Percentiles rank a stretch among this genome's conserved stretches.
Evolutionary conservation across 2,113 vertebrate genomes (phyloP).

Genomic region (Xenus cinereus): DNA sequence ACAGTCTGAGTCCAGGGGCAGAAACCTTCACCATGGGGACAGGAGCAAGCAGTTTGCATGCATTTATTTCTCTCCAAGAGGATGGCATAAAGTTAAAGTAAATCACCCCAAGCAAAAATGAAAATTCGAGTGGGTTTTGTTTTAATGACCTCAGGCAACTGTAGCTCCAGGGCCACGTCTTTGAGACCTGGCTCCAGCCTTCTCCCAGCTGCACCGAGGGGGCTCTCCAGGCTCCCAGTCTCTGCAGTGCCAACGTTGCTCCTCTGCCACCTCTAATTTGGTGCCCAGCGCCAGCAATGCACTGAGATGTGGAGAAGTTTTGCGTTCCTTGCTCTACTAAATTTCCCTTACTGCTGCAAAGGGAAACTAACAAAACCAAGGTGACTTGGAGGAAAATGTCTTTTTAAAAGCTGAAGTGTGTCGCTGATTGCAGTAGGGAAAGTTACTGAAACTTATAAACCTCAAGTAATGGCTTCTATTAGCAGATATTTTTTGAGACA

Average conservation of each 20-base stretch:
- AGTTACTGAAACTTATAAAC: neutral
- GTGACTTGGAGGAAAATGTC: neutral
- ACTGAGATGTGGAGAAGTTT: neutral
- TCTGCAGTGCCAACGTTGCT: neutral
- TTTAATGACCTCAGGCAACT: neutral
- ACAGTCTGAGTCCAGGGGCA: neutral
- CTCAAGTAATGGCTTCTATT: neutral
- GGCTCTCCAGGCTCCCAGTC: neutral
- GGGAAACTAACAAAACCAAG: neutral
- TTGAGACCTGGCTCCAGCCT: neutral
- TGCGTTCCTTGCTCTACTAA: neutral
- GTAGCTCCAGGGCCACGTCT: neutral
- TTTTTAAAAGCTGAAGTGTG: neutral
- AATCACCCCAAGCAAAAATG: neutral
- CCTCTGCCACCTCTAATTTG: neutral
- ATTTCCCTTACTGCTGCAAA: neutral
- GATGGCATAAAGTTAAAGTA: neutral
- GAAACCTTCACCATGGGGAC: neutral
- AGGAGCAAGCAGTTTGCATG: neutral
- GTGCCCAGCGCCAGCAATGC: neutral
- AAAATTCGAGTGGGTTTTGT: neutral
- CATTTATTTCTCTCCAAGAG: neutral
- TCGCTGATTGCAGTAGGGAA: accelerated
- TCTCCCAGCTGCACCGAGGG: neutral
- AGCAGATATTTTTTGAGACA: neutral